Conservation (phyloP, 2,113 vertebrate species). For the Trogon surrucura region DNA sequence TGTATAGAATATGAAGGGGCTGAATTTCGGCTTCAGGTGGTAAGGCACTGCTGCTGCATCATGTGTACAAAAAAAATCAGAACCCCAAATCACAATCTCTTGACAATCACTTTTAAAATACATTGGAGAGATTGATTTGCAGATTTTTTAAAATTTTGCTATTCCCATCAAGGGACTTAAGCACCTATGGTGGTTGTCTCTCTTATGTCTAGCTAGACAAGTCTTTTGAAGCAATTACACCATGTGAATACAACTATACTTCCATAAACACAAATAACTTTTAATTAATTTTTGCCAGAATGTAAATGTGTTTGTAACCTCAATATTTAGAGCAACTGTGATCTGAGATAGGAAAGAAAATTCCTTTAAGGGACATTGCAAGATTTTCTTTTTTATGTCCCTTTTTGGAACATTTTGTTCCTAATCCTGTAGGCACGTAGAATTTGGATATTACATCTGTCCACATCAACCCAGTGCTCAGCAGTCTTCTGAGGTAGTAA, state of each 20-base stretch:
- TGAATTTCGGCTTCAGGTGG: rapidly evolving
- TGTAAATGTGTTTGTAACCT: background rate
- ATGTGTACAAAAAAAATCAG: background rate
- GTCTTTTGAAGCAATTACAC: background rate
- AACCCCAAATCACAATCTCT: background rate
- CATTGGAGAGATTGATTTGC: background rate
- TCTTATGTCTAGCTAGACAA: background rate
- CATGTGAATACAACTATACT: background rate
- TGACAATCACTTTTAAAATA: background rate
- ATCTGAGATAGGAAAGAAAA: background rate
- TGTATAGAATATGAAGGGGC: background rate
- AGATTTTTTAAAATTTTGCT: background rate
- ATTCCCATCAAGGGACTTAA: background rate
- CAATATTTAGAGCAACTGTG: background rate
- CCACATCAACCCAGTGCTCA: rapidly evolving
- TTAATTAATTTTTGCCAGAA: background rate
- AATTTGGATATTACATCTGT: background rate
- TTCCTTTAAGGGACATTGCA: background rate
- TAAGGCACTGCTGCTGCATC: background rate
- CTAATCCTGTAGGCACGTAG: rapidly evolving
- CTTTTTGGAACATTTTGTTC: background rate
- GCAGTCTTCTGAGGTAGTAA: background rate
- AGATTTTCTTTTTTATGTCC: background rate
- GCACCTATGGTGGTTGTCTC: background rate
- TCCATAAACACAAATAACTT: background rate